Evolutionary conservation across 2,797 vertebrate genomes (phyloP).

Genomic region (Xyrichtys novacula): DNA sequence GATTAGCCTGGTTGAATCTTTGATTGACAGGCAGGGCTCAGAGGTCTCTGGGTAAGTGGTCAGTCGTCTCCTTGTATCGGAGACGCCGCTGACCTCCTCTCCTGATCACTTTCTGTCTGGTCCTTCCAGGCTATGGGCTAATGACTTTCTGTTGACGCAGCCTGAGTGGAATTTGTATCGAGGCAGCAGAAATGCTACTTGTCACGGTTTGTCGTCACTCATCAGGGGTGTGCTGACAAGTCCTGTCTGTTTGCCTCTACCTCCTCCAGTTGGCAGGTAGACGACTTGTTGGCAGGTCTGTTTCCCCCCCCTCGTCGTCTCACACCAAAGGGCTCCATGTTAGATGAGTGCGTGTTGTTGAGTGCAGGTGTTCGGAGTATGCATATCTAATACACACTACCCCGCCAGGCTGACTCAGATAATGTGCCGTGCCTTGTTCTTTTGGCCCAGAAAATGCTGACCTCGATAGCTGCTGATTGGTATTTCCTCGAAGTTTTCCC

Average conservation of each 20-base stretch:
- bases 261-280: conserved; percentile 62
- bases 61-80: conserved; percentile 16
- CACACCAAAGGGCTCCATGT: conserved; percentile 32
- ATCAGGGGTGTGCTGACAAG: conserved; percentile 52
- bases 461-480: conserved; percentile 50
- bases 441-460: conserved; percentile 59
- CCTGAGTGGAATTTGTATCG: conserved; percentile 9
- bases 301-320: conserved; percentile 39
- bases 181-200: conserved; percentile 35
- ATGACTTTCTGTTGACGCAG: conserved; percentile 28
- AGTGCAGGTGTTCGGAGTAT: conserved; percentile 43
- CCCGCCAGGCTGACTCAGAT: conserved; percentile 24
- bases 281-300: conserved; percentile 57
- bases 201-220: conserved; percentile 55
- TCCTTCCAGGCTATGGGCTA: not conserved
- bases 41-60: conserved; percentile 49
- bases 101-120: conserved; percentile 17
- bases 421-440: conserved; percentile 37
- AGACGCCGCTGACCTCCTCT: conserved; percentile 23
- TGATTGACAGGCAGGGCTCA: conserved; percentile 49
- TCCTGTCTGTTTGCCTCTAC: conserved; percentile 44
- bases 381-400: conserved; percentile 28
- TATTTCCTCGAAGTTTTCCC: conserved; percentile 49
- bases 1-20: conserved; percentile 30
- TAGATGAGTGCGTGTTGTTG: conserved; percentile 26